Evolutionary conservation across 2,797 vertebrate species (phyloP), one percentile per base, ranked within the genome.

Genomic region (Phataginus tricuspis): DNA sequence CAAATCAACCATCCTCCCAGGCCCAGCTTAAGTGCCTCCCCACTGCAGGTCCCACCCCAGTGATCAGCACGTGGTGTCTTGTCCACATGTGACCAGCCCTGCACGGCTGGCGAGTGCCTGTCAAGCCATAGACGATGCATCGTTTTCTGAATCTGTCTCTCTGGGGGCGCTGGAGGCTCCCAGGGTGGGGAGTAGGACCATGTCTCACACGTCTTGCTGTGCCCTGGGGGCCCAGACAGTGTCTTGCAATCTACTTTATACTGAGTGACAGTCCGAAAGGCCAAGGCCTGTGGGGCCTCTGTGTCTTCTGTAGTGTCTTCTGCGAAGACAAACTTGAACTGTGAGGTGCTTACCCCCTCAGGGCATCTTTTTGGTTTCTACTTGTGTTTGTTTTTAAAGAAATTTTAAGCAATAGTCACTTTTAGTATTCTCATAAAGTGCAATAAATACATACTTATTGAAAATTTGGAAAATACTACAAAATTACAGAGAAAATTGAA

Each of bases 21-120:
- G 21, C 49, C 63, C 61, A 59, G 72, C 21, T 37, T 23, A 0
- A 6, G 19, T 1, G n/a, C 13, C 29, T 75, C 39, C 34, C 57
- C 29, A 13, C 63, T 0, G 19, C 1, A 0, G 18, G 77, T 23
- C 45, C 61, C 12, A 3, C 6, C 34, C 57, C 29, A 21, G 29
- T 0, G 0, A 55, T 3, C 1, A 0, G 45, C 1, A 3, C 25
- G 5, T 25, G 37, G 5, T 31, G 57, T 15, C 57, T 0, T 14
- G 27, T 37, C 21, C 18, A 23, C 71, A 27, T 7, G 10, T 2
- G 27, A 10, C 31, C 31, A 25, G 25, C 51, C 7, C 45, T 3
- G 3, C 34, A 5, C 7, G 55, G 79, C 79, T 49, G 37, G 3
- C 2, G 53, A 84, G 86, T 53, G 25, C 53, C 90, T 69, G 34